A percentile compares a stretch with the other conserved stretches of the same genome.
Conservation (phyloP, 2,113 vertebrate species). For the Forbesichthys papilliferus region DNA sequence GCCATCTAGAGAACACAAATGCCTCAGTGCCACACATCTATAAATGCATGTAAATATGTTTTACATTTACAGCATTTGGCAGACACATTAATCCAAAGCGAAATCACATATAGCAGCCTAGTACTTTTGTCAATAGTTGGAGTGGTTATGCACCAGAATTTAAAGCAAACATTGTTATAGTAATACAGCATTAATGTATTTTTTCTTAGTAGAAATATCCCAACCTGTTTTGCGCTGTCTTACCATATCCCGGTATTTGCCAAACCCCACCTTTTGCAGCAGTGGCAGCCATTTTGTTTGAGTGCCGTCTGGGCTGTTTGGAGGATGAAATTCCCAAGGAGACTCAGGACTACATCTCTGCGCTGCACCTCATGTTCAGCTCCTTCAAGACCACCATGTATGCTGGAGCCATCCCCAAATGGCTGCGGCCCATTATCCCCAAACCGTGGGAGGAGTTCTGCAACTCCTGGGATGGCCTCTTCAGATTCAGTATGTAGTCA, state of each 20-base stretch:
- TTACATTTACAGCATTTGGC: too few relatives aligned
- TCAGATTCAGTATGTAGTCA: slow-evolving; percentile 87
- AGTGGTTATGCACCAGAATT: too few relatives aligned
- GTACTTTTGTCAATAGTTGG: too few relatives aligned
- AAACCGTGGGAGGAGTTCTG: slow-evolving; percentile 94
- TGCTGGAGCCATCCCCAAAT: slow-evolving; percentile 89
- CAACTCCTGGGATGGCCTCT: slow-evolving; percentile 92
- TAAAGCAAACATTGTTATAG: too few relatives aligned
- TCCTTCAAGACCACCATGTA: slow-evolving; percentile 97
- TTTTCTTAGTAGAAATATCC: too few relatives aligned
- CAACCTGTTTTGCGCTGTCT: too few relatives aligned
- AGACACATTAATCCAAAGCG: too few relatives aligned
- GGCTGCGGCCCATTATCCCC: slow-evolving; percentile 87
- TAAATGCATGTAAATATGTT: too few relatives aligned
- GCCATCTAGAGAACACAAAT: too few relatives aligned
- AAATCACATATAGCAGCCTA: too few relatives aligned
- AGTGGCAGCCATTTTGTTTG: slow-evolving; percentile 87
- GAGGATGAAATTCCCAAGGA: slow-evolving; percentile 79
- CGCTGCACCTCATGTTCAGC: slow-evolving; percentile 92
- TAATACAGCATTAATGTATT: too few relatives aligned
- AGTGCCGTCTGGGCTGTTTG: slow-evolving; percentile 87
- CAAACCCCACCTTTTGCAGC: slow-evolving; percentile 61
- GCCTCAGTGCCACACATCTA: too few relatives aligned
- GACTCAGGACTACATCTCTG: slow-evolving; percentile 86
- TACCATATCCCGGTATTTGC: background rate